Conservation (phyloP, 2,888 invertebrate species). For the Onchidella celtica region DNA sequence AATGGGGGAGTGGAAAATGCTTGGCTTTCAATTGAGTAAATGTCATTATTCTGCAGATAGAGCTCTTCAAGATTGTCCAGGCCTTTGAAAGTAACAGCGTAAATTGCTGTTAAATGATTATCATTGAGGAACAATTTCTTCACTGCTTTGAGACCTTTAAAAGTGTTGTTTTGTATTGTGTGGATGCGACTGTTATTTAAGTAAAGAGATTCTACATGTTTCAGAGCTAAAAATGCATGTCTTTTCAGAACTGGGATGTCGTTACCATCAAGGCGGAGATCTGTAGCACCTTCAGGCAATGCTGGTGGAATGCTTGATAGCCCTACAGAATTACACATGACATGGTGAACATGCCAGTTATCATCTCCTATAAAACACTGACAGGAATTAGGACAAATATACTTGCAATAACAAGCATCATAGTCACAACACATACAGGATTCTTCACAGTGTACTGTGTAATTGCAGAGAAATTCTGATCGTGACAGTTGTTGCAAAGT, state of each 20-base stretch:
- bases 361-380: slow-evolving; percentile 57
- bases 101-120: slow-evolving; percentile 57
- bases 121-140: slow-evolving; percentile 57
- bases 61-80: slow-evolving; percentile 55
- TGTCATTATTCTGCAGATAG: slow-evolving; percentile 56
- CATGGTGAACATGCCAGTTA: slow-evolving; percentile 47
- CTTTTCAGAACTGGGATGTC: slow-evolving; percentile 53
- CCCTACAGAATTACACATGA: slow-evolving; percentile 59
- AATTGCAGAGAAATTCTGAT: slow-evolving; percentile 63
- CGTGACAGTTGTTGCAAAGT: slow-evolving; percentile 48
- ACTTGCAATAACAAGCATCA: slow-evolving; percentile 66
- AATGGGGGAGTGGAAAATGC: slow-evolving; percentile 52
- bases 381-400: slow-evolving; percentile 63
- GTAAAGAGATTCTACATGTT: slow-evolving; percentile 45
- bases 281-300: slow-evolving; percentile 64
- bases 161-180: slow-evolving; percentile 59
- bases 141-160: slow-evolving; percentile 62
- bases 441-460: slow-evolving; percentile 59
- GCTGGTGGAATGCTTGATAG: slow-evolving; percentile 56
- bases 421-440: slow-evolving; percentile 67
- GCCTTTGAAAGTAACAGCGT: slow-evolving; percentile 56
- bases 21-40: slow-evolving; percentile 55
- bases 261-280: slow-evolving; percentile 65
- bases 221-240: slow-evolving; percentile 52
- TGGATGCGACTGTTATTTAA: slow-evolving; percentile 63